Evolutionary conservation across 2,113 vertebrate species (phyloP).

Genomic region (Elephas maximus): DNA sequence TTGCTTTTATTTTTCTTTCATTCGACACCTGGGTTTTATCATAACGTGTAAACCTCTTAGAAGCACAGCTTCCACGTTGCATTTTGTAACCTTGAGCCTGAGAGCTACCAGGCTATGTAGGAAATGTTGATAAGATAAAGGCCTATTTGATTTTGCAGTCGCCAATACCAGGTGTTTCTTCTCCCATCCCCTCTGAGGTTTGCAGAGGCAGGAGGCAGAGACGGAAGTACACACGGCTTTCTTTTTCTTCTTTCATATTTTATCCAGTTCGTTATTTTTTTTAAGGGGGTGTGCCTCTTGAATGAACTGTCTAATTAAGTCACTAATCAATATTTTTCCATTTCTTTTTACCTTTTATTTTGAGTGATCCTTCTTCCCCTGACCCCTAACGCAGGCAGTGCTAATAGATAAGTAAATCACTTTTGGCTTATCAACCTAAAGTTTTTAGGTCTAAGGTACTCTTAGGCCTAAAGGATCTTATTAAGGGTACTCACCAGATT

Average conservation of each 20-base stretch:
- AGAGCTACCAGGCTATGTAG: not conserved
- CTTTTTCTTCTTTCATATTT: not conserved
- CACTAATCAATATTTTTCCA: not conserved
- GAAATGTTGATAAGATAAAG: not conserved
- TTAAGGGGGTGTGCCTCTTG: not conserved
- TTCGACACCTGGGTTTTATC: not conserved
- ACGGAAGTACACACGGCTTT: not conserved
- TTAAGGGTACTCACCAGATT: not conserved
- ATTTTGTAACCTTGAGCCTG: not conserved
- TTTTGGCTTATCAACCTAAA: not conserved
- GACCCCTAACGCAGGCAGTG: not conserved
- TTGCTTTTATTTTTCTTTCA: constrained; percentile 35
- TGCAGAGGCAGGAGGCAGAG: not conserved
- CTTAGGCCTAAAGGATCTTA: not conserved
- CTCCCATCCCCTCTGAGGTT: not conserved
- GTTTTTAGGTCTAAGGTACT: not conserved
- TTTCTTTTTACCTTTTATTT: not conserved
- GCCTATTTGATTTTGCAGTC: not conserved
- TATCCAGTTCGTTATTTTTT: not conserved
- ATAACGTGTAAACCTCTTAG: not conserved
- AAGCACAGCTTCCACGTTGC: not conserved
- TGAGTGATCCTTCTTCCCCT: not conserved
- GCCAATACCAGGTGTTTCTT: not conserved
- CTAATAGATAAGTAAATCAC: not conserved
- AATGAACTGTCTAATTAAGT: not conserved